Evolutionary conservation across 2,888 invertebrate species (phyloP).

Genomic region (Dicycla oo): DNA sequence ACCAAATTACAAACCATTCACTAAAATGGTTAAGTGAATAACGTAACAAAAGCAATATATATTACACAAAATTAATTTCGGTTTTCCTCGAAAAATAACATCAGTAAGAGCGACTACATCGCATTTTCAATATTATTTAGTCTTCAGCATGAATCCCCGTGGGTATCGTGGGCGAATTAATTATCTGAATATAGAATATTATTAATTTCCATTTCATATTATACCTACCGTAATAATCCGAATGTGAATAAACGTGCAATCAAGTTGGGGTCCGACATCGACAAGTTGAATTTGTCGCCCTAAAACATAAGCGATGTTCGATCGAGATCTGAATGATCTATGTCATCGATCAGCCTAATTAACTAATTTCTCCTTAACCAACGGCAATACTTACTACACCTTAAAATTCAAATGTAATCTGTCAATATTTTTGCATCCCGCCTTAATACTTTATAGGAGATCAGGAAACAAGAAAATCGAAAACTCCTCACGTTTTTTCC

Average conservation of each 20-base stretch:
- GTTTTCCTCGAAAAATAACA: conserved; percentile 3
- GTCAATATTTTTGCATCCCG: neutral
- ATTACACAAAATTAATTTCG: neutral
- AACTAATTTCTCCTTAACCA: neutral
- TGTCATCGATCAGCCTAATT: neutral
- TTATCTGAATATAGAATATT: neutral
- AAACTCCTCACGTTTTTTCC: neutral
- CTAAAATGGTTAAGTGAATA: neutral
- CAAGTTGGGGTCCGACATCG: neutral
- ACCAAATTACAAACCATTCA: neutral
- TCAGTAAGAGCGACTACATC: neutral
- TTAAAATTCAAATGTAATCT: too few species aligned
- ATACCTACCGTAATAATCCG: neutral
- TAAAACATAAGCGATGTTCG: neutral
- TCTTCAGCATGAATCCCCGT: conserved; percentile 1
- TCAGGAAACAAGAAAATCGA: conserved; percentile 2
- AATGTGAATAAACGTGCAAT: neutral
- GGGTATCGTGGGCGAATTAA: conserved; percentile 6
- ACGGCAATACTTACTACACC: neutral
- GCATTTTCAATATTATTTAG: conserved; percentile 24
- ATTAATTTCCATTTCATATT: neutral
- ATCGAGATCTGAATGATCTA: neutral
- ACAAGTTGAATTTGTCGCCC: neutral
- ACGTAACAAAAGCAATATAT: neutral
- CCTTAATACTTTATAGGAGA: neutral